Percentiles rank a stretch among this genome's conserved stretches.
These are phyloP conservation scores for Parthenolecanium corni DNA, from an alignment of 2,888 invertebrate genomes.

Conservation along the genomic window DNA sequence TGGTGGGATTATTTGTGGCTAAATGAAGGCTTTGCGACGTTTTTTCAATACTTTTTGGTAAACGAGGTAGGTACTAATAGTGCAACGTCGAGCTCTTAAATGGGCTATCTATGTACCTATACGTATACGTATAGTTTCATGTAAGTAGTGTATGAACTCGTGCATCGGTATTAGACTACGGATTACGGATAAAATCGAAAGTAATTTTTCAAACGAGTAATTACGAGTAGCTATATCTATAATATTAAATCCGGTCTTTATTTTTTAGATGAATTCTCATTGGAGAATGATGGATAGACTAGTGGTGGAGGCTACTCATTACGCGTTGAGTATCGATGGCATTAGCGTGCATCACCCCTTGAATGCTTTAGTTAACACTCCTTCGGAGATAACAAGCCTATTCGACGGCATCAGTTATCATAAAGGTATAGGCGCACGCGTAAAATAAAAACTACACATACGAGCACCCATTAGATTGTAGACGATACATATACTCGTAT, in stretches of 20 bases:
- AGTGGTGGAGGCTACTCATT: slow-evolving; percentile 38
- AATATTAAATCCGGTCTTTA: no score
- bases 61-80: background rate
- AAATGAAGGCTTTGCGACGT: slow-evolving; percentile 31
- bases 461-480: no score
- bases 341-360: slow-evolving; percentile 46
- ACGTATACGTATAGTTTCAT: background rate
- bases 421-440: slow-evolving; percentile 45
- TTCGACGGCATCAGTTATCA: slow-evolving; percentile 57
- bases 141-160: background rate
- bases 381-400: slow-evolving; percentile 47
- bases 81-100: background rate
- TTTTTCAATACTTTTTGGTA: slow-evolving; percentile 20
- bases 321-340: slow-evolving; percentile 47
- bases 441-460: no score
- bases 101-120: background rate
- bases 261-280: slow-evolving; percentile 31
- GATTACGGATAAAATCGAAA: background rate
- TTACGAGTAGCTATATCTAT: no score
- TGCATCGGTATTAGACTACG: background rate
- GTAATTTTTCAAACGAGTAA: no score
- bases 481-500: no score
- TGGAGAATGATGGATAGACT: slow-evolving; percentile 32
- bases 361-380: slow-evolving; percentile 46
- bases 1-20: slow-evolving; percentile 32